Evolutionary conservation across 2,888 invertebrate species (phyloP).

Genomic region (Selenia dentaria): DNA sequence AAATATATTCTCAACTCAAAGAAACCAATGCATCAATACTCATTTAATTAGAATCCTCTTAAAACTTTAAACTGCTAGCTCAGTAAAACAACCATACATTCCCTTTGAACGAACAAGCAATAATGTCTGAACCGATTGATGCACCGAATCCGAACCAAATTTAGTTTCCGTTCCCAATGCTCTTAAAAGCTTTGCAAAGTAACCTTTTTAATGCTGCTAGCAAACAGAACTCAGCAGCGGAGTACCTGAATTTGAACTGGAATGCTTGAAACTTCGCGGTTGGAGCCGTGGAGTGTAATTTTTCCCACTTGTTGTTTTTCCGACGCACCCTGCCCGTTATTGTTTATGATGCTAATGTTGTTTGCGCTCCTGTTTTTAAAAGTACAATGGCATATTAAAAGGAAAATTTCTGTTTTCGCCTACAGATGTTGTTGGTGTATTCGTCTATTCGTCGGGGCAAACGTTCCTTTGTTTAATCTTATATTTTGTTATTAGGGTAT

Average conservation of each 20-base stretch:
- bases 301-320: conserved; percentile 18
- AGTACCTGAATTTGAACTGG: conserved; percentile 10
- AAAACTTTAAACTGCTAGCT: neutral
- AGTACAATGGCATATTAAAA: conserved; percentile 16
- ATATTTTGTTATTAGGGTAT: too few relatives aligned
- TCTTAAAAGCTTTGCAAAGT: conserved; percentile 45
- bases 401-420: conserved; percentile 1
- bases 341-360: conserved; percentile 23
- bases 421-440: too few relatives aligned
- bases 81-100: conserved; percentile 1
- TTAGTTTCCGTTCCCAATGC: conserved; percentile 50
- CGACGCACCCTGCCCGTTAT: conserved; percentile 13
- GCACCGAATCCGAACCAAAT: conserved; percentile 58
- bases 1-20: too few relatives aligned
- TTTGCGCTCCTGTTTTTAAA: conserved; percentile 7
- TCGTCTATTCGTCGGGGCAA: too few relatives aligned
- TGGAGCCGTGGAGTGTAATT: conserved; percentile 15
- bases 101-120: neutral
- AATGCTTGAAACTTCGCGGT: conserved; percentile 14
- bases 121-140: conserved; percentile 68
- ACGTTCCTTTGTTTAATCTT: too few relatives aligned
- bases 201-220: conserved; percentile 34
- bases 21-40: neutral
- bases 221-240: conserved; percentile 7
- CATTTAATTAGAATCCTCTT: neutral